These are phyloP conservation scores for Agrotis ipsilon DNA, from an alignment of 2,888 invertebrate genomes.

Conservation along the genomic window DNA sequence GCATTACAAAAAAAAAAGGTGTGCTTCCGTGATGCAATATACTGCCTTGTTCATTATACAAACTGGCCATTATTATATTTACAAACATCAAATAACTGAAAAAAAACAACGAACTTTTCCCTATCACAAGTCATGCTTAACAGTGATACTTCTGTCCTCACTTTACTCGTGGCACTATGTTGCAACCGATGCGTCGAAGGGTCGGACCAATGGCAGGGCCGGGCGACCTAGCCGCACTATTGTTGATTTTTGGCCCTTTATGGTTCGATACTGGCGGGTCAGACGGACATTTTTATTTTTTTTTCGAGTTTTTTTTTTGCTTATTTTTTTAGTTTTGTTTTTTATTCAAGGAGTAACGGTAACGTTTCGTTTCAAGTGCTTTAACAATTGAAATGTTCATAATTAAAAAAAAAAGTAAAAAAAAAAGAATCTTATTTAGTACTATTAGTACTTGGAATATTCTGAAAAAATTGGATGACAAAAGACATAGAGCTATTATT, in stretches of 20 bases:
- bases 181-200: constrained; percentile 59
- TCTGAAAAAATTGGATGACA: no score
- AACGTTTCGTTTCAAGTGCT: no score
- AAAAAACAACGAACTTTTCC: background rate
- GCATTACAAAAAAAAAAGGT: no score
- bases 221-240: constrained; percentile 55
- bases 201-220: constrained; percentile 54
- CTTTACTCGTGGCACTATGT: constrained; percentile 42
- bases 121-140: background rate
- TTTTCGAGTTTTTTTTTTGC: background rate
- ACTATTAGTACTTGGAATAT: no score
- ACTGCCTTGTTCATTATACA: no score
- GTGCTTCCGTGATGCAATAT: no score
- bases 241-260: constrained; percentile 65
- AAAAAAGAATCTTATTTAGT: no score
- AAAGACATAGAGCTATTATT: no score
- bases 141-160: constrained; percentile 35
- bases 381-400: no score
- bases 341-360: background rate
- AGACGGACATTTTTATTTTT: constrained; percentile 39
- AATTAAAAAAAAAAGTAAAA: no score
- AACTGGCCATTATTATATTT: no score
- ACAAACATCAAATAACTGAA: background rate
- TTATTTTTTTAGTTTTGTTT: background rate
- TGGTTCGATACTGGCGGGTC: constrained; percentile 49